phyloP scores from a whole-genome alignment of 2,797 vertebrate genomes.

The Naso thynnoides region DNA sequence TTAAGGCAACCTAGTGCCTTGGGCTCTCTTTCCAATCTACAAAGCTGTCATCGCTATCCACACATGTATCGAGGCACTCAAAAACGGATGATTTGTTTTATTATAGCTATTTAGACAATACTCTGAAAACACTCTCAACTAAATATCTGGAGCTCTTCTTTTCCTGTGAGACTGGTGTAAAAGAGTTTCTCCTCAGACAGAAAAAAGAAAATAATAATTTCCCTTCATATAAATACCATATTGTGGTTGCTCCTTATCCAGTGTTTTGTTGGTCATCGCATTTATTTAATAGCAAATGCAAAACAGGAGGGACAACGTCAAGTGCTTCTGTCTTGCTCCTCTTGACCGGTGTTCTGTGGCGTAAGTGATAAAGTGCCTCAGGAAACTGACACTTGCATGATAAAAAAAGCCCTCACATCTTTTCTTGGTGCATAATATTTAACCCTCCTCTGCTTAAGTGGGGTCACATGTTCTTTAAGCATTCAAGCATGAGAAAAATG shows the following conservation, averaged over 20 bases:
- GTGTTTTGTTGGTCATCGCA: constrained; percentile 8
- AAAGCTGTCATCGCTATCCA: constrained; percentile 20
- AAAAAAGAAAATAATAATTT: not conserved
- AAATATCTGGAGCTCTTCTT: constrained; percentile 26
- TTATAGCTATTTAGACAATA: constrained; percentile 14
- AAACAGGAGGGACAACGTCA: constrained; percentile 10
- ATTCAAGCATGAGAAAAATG: constrained; percentile 19
- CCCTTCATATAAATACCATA: constrained; percentile 4
- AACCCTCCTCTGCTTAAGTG: constrained; percentile 20
- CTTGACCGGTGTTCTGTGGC: constrained; percentile 6
- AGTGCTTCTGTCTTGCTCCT: constrained; percentile 1
- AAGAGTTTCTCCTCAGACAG: constrained; percentile 17
- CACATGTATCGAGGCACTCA: constrained; percentile 16
- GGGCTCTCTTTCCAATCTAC: constrained; percentile 40
- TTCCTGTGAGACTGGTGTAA: constrained; percentile 18
- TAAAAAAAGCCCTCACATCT: constrained; percentile 16
- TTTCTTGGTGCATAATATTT: constrained; percentile 29
- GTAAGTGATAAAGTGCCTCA: constrained; percentile 18
- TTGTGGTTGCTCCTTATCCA: not conserved
- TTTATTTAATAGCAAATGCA: constrained; percentile 19
- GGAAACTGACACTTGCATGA: constrained; percentile 8
- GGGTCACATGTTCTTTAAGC: constrained; percentile 27
- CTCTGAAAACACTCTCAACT: constrained; percentile 20
- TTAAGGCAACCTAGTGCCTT: constrained; percentile 46
- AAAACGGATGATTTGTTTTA: constrained; percentile 36